phyloP scores from a whole-genome alignment of 2,888 invertebrate genomes.

The Tinea trinotella region DNA sequence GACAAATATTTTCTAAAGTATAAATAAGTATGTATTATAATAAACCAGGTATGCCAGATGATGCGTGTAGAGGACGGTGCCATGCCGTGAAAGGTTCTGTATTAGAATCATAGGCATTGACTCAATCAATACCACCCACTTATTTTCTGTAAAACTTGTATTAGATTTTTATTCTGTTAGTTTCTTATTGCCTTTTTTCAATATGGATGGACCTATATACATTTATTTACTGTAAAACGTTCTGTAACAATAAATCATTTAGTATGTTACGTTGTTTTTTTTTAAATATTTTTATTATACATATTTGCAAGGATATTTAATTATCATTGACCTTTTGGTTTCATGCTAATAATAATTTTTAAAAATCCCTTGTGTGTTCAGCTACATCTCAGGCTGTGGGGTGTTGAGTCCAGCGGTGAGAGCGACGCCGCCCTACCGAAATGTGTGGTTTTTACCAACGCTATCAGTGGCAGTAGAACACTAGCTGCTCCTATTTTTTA shows the following conservation, averaged over 20 bases:
- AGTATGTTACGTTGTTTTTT: constrained; percentile 25
- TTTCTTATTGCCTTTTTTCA: background rate
- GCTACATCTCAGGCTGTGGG: too few species aligned
- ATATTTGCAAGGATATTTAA: too few species aligned
- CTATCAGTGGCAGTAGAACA: too few species aligned
- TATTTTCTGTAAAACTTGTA: constrained; percentile 31
- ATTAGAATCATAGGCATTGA: constrained; percentile 65
- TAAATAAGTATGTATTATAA: constrained; percentile 33
- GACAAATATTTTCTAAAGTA: constrained; percentile 15
- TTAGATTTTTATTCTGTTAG: background rate
- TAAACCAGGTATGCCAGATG: constrained; percentile 61
- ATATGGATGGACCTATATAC: background rate
- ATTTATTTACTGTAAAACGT: constrained; percentile 15
- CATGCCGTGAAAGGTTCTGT: constrained; percentile 72
- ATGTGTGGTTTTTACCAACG: too few species aligned
- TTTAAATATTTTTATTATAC: background rate
- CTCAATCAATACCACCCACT: constrained; percentile 71
- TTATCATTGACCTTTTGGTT: too few species aligned
- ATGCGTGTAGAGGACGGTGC: constrained; percentile 66
- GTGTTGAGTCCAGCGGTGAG: too few species aligned
- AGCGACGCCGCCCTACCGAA: too few species aligned
- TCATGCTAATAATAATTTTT: too few species aligned
- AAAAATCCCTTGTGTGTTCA: too few species aligned
- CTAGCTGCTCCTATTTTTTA: too few species aligned
- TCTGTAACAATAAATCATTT: constrained; percentile 37